phyloP scores from a whole-genome alignment of 2,113 vertebrate genomes.

The Potamarius usumacintae region DNA sequence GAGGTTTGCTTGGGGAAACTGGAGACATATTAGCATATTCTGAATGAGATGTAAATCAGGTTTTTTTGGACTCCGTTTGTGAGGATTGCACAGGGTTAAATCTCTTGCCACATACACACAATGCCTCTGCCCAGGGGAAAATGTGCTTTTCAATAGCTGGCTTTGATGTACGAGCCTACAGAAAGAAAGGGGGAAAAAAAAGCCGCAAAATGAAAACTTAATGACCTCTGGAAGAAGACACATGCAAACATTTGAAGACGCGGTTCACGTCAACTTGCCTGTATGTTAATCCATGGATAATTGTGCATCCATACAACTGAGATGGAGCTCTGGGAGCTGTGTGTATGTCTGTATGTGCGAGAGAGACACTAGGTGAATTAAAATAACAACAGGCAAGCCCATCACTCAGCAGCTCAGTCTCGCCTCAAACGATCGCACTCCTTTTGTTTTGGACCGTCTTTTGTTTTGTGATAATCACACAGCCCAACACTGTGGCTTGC shows the following conservation, averaged over 20 bases:
- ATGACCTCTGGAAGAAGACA: slow-evolving; percentile 56
- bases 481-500: not conserved
- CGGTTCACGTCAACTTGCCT: slow-evolving; percentile 65
- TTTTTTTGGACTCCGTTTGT: slow-evolving; percentile 66
- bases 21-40: slow-evolving; percentile 74
- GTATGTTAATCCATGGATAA: slow-evolving; percentile 70
- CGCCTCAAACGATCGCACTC: slow-evolving; percentile 58
- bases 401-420: slow-evolving; percentile 61
- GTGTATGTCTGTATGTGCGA: not conserved
- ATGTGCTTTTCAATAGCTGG: slow-evolving; percentile 55
- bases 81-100: slow-evolving; percentile 70
- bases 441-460: slow-evolving; percentile 50
- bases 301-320: slow-evolving; percentile 60
- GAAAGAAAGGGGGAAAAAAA: slow-evolving; percentile 20
- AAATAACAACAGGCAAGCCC: slow-evolving; percentile 65
- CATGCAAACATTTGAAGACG: slow-evolving; percentile 59
- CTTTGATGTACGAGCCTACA: slow-evolving; percentile 52
- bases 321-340: slow-evolving; percentile 37
- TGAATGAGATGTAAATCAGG: slow-evolving; percentile 76
- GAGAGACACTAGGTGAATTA: slow-evolving; percentile 63
- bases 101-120: slow-evolving; percentile 56
- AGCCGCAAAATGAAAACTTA: slow-evolving; percentile 56
- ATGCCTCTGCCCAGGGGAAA: slow-evolving; percentile 56
- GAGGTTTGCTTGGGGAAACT: slow-evolving; percentile 62
- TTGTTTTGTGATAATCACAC: not conserved